Evolutionary conservation across 2,113 vertebrate genomes (phyloP).

Genomic region (Delphinus delphis): DNA sequence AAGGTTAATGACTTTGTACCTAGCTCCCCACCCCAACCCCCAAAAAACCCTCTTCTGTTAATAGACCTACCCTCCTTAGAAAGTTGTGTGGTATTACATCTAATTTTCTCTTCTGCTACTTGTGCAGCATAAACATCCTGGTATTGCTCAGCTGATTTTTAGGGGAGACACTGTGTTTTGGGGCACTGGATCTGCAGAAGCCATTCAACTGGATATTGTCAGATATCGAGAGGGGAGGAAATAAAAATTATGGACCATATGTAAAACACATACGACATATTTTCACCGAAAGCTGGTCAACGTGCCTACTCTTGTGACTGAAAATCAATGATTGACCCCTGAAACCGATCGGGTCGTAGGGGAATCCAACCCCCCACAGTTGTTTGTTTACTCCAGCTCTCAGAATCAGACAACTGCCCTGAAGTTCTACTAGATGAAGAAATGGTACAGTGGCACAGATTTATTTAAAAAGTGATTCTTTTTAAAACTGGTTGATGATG

Average conservation of each 20-base stretch:
- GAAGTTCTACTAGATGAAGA: background rate
- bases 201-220: background rate
- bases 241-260: background rate
- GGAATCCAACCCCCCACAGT: background rate
- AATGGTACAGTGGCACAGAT: background rate
- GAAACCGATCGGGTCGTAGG: background rate
- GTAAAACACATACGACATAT: background rate
- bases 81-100: background rate
- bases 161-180: background rate
- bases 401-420: background rate
- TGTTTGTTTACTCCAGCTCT: background rate
- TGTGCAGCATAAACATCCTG: background rate
- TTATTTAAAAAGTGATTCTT: slow-evolving; percentile 7
- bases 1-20: slow-evolving; percentile 45
- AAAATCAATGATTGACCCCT: background rate
- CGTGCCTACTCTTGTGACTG: background rate
- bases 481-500: slow-evolving; percentile 21
- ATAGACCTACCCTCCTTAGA: background rate
- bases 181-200: background rate
- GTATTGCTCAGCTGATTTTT: background rate
- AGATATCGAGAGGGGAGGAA: background rate
- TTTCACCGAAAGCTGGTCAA: slow-evolving; percentile 17
- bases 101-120: slow-evolving; percentile 10
- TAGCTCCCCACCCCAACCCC: background rate
- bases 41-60: background rate